Evolutionary conservation across 2,888 invertebrate species (phyloP).

Genomic region (Xiphydria camelus): DNA sequence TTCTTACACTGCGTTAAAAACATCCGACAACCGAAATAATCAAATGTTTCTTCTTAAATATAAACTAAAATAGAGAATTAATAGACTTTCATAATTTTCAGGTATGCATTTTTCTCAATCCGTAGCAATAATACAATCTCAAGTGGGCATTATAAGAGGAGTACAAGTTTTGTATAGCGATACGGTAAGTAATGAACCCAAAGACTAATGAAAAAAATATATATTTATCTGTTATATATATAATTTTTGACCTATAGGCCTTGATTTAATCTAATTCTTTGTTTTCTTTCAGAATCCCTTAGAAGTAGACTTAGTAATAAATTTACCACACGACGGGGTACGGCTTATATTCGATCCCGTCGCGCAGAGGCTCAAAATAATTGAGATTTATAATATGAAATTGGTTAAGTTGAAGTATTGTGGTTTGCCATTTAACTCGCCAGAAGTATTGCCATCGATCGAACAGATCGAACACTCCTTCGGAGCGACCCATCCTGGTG

Average conservation of each 20-base stretch:
- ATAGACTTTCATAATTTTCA: conserved; percentile 60
- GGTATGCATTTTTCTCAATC: conserved; percentile 99
- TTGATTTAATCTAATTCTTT: no score
- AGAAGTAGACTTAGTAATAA: conserved; percentile 92
- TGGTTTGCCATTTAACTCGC: conserved; percentile 85
- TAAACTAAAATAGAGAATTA: not conserved
- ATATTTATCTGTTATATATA: not conserved
- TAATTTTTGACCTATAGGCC: not conserved
- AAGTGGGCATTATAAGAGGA: conserved; percentile 92
- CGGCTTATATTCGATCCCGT: conserved; percentile 95
- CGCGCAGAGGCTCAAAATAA: conserved; percentile 92
- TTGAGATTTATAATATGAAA: conserved; percentile 97
- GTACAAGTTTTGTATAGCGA: conserved; percentile 97
- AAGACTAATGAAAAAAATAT: conserved; percentile 3
- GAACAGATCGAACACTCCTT: conserved; percentile 99
- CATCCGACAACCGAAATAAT: no score
- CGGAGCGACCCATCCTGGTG: conserved; percentile 98
- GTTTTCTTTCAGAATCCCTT: conserved; percentile 96
- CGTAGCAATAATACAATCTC: conserved; percentile 93
- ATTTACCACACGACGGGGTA: conserved; percentile 95
- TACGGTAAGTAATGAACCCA: conserved; percentile 66
- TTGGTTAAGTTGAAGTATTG: conserved; percentile 96
- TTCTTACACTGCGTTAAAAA: no score
- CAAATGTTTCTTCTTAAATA: no score
- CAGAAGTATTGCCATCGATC: conserved; percentile 93